Base-by-base conservation (phyloP, 1,140 invertebrate species). In the Macrobrachium rosenbergii region DNA sequence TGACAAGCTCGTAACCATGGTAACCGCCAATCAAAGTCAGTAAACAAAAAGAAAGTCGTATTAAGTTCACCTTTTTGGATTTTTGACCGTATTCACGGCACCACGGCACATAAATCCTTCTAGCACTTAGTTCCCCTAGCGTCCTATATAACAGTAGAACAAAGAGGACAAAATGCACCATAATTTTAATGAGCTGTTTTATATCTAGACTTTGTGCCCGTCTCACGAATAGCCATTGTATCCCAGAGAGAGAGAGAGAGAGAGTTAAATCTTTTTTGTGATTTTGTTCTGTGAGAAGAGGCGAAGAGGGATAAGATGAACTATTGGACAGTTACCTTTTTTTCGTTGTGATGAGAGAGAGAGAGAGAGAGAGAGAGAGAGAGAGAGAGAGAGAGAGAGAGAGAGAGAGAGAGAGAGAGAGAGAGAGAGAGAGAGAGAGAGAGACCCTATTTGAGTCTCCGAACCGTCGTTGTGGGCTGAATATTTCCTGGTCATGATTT, bases 141-240 rank as follows among this genome's bases (percentile, higher is more conserved):
- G 52, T 52, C 52, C 52, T 52, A 52, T 72, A 72, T 72, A 72
- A 72, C 23, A 72, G 69, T 28, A n/a, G 21, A 72, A 72, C 69
- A 72, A 72, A 72, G n/a, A 43, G 16, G 69, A 72, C 69, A 72
- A 72, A 72, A 72, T 72, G 69, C 69, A 23, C 69, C 69, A 72
- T 72, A 72, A 72, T 72, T 72, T 72, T 72, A 72, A 72, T 72
- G 69, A 72, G 69, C 37, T 72, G 69, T 72, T 28, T 72, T 72
- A 72, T 72, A 72, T 28, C 69, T 43, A 17, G 23, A 72, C 69
- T 72, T 72, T 72, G 69, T 72, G n/a, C 69, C 10, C 17, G 69
- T 16, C 69, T 72, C 69, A 72, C 69, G 69, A 72, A 43, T n/a
- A 12, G 21, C 69, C 23, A 21, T 72, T 67, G 64, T 67, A 11